phyloP scores from a whole-genome alignment of 2,113 vertebrate species.

The Otocyon megalotis region DNA sequence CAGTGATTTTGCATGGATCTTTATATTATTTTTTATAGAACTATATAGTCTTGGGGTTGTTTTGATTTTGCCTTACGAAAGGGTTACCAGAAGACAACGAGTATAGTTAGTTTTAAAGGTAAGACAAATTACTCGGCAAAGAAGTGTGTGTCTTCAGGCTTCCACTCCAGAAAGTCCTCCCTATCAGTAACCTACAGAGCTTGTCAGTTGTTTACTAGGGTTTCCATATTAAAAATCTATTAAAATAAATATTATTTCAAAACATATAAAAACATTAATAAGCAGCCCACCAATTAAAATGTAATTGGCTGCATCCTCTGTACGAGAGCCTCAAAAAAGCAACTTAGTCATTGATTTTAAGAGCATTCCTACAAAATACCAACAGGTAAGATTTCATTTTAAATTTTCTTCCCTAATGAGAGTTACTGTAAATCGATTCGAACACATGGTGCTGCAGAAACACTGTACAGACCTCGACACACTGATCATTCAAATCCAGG shows the following conservation, averaged over 20 bases:
- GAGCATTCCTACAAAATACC: slow-evolving; percentile 48
- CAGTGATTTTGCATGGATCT: background rate
- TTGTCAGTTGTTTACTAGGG: background rate
- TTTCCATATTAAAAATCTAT: slow-evolving; percentile 59
- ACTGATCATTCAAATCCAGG: background rate
- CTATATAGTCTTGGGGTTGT: background rate
- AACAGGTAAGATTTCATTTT: background rate
- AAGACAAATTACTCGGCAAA: slow-evolving; percentile 37
- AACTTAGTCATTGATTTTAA: background rate
- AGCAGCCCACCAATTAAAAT: slow-evolving; percentile 52
- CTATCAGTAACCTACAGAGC: background rate
- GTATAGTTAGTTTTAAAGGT: background rate
- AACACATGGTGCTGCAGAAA: background rate
- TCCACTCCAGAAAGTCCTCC: slow-evolving; percentile 35
- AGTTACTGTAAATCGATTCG: background rate
- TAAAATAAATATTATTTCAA: slow-evolving; percentile 74
- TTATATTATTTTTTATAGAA: background rate
- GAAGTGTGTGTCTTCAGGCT: slow-evolving; percentile 8
- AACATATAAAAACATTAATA: slow-evolving; percentile 64
- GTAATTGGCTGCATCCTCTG: slow-evolving; percentile 31
- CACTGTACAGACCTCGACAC: background rate
- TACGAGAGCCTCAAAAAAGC: slow-evolving; percentile 26
- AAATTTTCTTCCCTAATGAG: background rate
- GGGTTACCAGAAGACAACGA: background rate
- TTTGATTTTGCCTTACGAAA: slow-evolving; percentile 44